A percentile compares a stretch with the other conserved stretches of the same genome.
Conservation (phyloP, 2,797 vertebrate species). For the Triplophysa bombifrons region DNA sequence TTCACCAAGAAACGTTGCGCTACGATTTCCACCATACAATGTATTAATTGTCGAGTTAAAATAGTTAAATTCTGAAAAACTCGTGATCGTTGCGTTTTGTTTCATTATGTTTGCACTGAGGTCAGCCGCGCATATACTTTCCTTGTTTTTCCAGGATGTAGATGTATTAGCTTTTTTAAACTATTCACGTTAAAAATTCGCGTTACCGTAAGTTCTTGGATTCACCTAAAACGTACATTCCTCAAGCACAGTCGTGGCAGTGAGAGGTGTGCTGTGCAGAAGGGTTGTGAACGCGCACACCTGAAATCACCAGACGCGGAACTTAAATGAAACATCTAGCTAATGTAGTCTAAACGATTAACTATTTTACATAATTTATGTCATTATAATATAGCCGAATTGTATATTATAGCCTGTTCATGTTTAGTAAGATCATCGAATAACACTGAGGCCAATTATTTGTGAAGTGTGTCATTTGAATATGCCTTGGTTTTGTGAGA, state of each 20-base stretch:
- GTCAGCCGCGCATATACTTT: no score
- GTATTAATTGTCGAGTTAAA: background rate
- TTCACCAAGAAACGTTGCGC: background rate
- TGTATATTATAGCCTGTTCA: background rate
- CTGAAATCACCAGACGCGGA: background rate
- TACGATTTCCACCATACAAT: background rate
- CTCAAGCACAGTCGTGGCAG: background rate
- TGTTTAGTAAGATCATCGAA: background rate
- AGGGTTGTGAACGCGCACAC: background rate
- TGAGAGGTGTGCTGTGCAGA: background rate
- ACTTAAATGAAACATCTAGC: background rate
- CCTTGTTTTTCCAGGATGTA: no score
- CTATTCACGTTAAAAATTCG: background rate
- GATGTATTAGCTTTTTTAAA: no score
- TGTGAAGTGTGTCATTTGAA: background rate
- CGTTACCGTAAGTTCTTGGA: background rate
- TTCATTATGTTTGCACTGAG: background rate
- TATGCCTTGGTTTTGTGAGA: no score
- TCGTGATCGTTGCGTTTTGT: background rate
- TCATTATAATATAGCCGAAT: background rate
- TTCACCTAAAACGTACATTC: background rate
- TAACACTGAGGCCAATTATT: background rate
- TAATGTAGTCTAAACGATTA: no score
- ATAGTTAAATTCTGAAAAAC: conserved; percentile 1
- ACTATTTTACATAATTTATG: background rate